Evolutionary conservation across 2,888 invertebrate genomes (phyloP), one percentile per base, ranked within the genome.

Genomic region (Morpho achilles): DNA sequence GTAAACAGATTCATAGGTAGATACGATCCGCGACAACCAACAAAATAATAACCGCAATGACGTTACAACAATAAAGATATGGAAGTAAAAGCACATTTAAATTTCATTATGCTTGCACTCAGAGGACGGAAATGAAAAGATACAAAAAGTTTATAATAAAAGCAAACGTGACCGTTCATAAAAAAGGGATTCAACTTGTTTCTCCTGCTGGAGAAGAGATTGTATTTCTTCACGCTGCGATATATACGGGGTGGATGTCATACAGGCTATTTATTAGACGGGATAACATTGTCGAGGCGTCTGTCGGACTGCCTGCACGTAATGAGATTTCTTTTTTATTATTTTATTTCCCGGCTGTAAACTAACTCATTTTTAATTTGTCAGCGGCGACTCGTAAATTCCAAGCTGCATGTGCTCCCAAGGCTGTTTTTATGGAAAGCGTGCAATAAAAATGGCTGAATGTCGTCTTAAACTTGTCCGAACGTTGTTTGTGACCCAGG

Each of bases 311-410:
- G 77, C 77, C 74, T 76, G 72, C 73, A 62, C 75, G 79, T 84
- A 85, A 85, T 86, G 81, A 81, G 79, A 82, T 85, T 84, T 80
- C 70, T 74, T 74, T 82, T 82, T 82, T 82, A 79, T 84, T 78
- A 84, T 84, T 84, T 84, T 81, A 82, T 82, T 80, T 80, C 81
- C 72, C 69, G 77, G 82, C 73, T 82, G 83, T 84, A 84, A 86
- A 85, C 83, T 82, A 82, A 82, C 84, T 84, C 80, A 84, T 87
- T 87, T 87, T 88, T 87, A 87, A 89, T 88, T 88, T 88, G 84
- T 84, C 80, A 80, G 76, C 70, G 73, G 71, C 66, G 75, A 77
- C 77, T 79, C 81, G 78, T 88, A 87, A 87, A 87, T 82, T 83
- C 73, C 73, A 69, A 72, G 75, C 75, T 76, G 81, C 82, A 79